Evolutionary conservation across 2,888 invertebrate genomes (phyloP).

Genomic region (Acheta domesticus): DNA sequence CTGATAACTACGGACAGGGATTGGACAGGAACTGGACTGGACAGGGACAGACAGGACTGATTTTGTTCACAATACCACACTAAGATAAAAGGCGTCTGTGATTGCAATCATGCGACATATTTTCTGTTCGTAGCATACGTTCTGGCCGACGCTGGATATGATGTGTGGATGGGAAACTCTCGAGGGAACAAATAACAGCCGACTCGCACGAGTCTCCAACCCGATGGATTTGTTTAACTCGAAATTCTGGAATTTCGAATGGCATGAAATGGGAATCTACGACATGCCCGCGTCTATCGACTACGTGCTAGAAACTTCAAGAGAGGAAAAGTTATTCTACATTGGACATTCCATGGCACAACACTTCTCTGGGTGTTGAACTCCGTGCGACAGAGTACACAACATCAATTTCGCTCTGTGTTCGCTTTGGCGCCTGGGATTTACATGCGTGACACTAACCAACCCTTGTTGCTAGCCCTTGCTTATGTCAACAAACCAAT

Average conservation of each 20-base stretch:
- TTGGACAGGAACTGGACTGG: too few relatives aligned
- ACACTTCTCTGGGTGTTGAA: slow-evolving; percentile 66
- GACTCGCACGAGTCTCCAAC: too few relatives aligned
- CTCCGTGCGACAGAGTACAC: slow-evolving; percentile 60
- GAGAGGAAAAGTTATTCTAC: slow-evolving; percentile 50
- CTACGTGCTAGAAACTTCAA: slow-evolving; percentile 52
- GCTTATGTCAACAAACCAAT: background rate
- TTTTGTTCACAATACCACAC: too few relatives aligned
- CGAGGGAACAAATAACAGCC: too few relatives aligned
- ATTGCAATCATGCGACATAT: too few relatives aligned
- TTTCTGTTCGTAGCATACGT: too few relatives aligned
- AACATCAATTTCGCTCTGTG: slow-evolving; percentile 62
- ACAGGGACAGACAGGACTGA: too few relatives aligned
- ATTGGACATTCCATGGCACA: slow-evolving; percentile 60
- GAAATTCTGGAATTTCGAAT: slow-evolving; percentile 52
- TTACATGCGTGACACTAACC: slow-evolving; percentile 43
- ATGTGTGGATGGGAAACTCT: too few relatives aligned
- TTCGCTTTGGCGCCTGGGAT: slow-evolving; percentile 69
- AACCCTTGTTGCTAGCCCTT: background rate
- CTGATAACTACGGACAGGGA: too few relatives aligned
- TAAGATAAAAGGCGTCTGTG: too few relatives aligned
- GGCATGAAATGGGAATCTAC: slow-evolving; percentile 74
- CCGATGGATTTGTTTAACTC: background rate
- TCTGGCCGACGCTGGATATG: too few relatives aligned
- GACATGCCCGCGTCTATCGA: slow-evolving; percentile 83